Evolutionary conservation across 2,797 vertebrate species (phyloP).

Genomic region (Hippopotamyrus pictus): DNA sequence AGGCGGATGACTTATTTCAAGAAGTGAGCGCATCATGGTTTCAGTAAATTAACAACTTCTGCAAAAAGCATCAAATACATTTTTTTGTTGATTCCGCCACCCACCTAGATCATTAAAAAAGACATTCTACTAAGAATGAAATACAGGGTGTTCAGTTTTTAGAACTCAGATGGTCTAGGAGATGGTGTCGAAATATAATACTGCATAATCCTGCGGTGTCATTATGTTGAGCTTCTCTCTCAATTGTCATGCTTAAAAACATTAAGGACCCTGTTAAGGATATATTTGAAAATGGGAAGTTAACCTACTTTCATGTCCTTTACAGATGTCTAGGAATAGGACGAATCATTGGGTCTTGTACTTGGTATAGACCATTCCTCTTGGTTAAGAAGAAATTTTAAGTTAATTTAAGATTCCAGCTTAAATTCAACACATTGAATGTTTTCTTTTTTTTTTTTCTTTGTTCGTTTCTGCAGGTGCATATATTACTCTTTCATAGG

Average conservation of each 20-base stretch:
- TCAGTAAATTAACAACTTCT: neutral
- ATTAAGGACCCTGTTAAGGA: neutral
- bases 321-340: neutral
- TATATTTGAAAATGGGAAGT: neutral
- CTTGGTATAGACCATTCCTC: neutral
- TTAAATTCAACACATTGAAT: neutral
- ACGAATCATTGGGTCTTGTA: neutral
- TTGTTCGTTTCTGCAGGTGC: neutral
- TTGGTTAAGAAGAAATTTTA: neutral
- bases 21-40: neutral
- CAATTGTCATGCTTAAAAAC: neutral
- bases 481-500: neutral
- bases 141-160: neutral
- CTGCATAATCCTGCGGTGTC: neutral
- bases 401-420: neutral
- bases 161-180: neutral
- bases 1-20: neutral
- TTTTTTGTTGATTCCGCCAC: neutral
- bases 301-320: neutral
- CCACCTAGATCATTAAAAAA: neutral
- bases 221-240: neutral
- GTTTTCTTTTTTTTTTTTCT: neutral
- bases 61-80: neutral
- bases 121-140: neutral
- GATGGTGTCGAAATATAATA: neutral